These are phyloP conservation scores for Ficedula albicollis DNA, from an alignment of 2,797 vertebrate species.

Conservation along the genomic window DNA sequence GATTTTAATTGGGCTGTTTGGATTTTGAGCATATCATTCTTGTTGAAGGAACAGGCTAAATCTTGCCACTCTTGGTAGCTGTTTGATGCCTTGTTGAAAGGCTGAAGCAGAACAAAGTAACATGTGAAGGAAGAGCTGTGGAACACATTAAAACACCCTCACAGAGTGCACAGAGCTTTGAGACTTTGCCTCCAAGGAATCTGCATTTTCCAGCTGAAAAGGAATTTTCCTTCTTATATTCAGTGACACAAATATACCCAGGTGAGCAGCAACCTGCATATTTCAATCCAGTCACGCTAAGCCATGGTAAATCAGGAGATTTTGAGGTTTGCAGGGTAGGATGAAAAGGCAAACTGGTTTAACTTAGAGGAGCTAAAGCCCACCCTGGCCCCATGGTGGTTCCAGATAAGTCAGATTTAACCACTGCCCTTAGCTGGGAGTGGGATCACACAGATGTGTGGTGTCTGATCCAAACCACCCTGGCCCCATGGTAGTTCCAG, in stretches of 20 bases:
- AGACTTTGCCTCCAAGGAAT: background rate
- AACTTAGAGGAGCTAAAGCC: background rate
- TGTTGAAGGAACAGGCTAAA: background rate
- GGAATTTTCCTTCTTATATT: background rate
- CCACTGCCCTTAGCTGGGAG: background rate
- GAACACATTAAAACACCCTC: background rate
- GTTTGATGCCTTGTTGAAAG: background rate
- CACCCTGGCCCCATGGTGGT: rapidly evolving
- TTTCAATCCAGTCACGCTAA: background rate
- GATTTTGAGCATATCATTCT: background rate
- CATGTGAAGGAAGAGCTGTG: background rate
- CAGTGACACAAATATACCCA: background rate
- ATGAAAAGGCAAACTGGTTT: background rate
- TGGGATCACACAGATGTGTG: background rate
- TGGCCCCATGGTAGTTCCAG: background rate
- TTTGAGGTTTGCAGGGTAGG: background rate
- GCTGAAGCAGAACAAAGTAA: background rate
- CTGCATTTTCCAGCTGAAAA: background rate
- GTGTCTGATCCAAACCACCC: background rate
- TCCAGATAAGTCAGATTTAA: background rate
- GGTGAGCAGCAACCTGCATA: background rate
- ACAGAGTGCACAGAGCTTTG: background rate
- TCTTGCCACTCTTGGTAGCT: background rate
- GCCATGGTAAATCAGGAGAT: background rate
- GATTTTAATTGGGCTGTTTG: background rate